These are phyloP conservation scores for Ciconia stormi DNA, from an alignment of 2,113 vertebrate species.

Conservation along the genomic window DNA sequence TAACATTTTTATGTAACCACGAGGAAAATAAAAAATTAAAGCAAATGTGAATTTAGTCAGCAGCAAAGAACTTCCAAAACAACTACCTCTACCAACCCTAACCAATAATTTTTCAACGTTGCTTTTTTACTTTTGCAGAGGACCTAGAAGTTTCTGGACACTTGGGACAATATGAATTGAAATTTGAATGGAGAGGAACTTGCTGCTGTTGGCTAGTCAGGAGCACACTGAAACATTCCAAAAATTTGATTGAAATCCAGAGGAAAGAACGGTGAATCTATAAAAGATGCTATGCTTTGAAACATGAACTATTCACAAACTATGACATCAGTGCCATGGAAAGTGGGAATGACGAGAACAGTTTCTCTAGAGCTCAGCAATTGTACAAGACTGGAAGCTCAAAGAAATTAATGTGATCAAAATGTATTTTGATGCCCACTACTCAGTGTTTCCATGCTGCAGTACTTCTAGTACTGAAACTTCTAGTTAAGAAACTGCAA, in stretches of 20 bases:
- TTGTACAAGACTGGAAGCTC: neutral
- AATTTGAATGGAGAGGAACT: neutral
- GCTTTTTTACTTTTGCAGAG: neutral
- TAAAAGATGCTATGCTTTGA: neutral
- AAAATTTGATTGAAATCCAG: neutral
- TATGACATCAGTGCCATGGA: neutral
- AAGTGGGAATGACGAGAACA: neutral
- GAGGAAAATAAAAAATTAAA: neutral
- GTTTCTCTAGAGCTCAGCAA: neutral
- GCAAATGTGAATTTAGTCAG: neutral
- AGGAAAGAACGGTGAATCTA: neutral
- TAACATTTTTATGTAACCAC: neutral
- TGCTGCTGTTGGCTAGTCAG: neutral
- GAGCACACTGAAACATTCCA: neutral
- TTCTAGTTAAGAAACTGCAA: neutral
- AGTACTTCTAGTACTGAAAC: neutral
- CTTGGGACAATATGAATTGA: neutral
- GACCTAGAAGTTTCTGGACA: neutral
- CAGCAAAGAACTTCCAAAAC: neutral
- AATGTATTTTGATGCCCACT: neutral
- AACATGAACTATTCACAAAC: neutral
- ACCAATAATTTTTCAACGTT: neutral
- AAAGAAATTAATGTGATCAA: neutral
- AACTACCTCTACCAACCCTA: neutral
- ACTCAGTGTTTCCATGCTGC: neutral